phyloP scores from a whole-genome alignment of 2,113 vertebrate genomes.

The Burhinus bistriatus region DNA sequence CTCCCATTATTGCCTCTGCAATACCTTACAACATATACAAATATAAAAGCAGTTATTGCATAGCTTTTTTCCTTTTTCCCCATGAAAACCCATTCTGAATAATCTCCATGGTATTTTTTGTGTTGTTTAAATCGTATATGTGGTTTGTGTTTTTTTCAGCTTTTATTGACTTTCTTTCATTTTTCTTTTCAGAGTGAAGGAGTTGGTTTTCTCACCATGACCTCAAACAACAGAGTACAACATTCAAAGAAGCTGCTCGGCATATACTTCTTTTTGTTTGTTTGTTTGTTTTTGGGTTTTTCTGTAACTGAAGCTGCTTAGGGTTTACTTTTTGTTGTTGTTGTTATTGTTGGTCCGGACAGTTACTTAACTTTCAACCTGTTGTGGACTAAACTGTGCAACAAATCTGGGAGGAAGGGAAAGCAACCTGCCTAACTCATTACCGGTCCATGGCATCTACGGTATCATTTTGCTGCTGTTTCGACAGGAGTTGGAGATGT shows the following conservation, averaged over 20 bases:
- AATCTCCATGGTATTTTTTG: background rate
- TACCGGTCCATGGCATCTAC: slow-evolving; percentile 30
- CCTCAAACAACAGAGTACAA: slow-evolving; percentile 49
- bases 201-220: slow-evolving; percentile 33
- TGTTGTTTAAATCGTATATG: background rate
- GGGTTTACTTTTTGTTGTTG: slow-evolving; percentile 52
- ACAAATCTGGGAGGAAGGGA: slow-evolving; percentile 48
- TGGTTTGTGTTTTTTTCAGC: background rate
- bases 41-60: background rate
- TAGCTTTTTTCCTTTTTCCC: too few relatives aligned
- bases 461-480: slow-evolving; percentile 51
- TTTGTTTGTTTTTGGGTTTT: background rate
- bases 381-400: slow-evolving; percentile 40
- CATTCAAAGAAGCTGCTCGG: slow-evolving; percentile 57
- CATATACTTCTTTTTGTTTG: background rate
- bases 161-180: slow-evolving; percentile 31
- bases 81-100: background rate
- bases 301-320: slow-evolving; percentile 69
- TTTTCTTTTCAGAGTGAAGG: slow-evolving; percentile 77
- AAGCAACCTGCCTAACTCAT: slow-evolving; percentile 39
- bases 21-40: background rate
- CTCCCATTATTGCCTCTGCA: background rate
- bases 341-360: slow-evolving; percentile 39
- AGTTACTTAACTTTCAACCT: background rate
- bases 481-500: slow-evolving; percentile 27